Evolutionary conservation across 2,797 vertebrate species (phyloP), one percentile per base, ranked within the genome.

Genomic region (Vireo griseus): DNA sequence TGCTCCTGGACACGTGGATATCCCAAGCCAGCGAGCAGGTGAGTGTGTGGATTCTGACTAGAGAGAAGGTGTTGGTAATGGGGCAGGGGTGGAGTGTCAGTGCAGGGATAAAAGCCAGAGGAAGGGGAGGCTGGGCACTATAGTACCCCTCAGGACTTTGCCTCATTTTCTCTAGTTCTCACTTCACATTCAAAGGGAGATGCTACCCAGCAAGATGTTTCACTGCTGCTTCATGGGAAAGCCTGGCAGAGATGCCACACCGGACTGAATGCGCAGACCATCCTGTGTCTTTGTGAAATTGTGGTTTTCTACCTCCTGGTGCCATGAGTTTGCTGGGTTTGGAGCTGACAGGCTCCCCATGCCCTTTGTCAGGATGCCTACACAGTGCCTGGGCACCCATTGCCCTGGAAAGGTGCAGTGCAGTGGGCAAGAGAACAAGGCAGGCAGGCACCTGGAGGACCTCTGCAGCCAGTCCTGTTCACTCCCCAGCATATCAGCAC

Each of bases 1-100:
- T 99, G 72, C 98, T 99, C 19, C 90, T 99, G 78, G 98, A 99
- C 91, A 99, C 99, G 1, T 99, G 99, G 99, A 98, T 99, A 96
- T 98, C 99, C 59, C 98, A 65, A 62, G 98, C 97, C 84, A 98
- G 98, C 65, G 95, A 98, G 71, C 98, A 99, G 72, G 98, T 99
- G 93, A 98, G 99, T 5, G 1, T n/a, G 21, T 81, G 52, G 66
- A 31, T 88, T 67, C 5, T 66, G 82, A 37, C 19, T 8, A 31
- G 42, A 61, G 20, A 39, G 25, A 33, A 58, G 22, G 3, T 52
- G 37, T 42, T 66, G 50, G n/a, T 40, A 13, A n/a, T 0, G 2
- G 61, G 13, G 3, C 21, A 33, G n/a, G 35, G 29, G 25, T 1
- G 3, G 28, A 47, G 3, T 72, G n/a, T 24, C 5, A 6, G 16